These are phyloP conservation scores for Eugnorisma glareosa DNA, from an alignment of 2,888 invertebrate species.

Conservation along the genomic window DNA sequence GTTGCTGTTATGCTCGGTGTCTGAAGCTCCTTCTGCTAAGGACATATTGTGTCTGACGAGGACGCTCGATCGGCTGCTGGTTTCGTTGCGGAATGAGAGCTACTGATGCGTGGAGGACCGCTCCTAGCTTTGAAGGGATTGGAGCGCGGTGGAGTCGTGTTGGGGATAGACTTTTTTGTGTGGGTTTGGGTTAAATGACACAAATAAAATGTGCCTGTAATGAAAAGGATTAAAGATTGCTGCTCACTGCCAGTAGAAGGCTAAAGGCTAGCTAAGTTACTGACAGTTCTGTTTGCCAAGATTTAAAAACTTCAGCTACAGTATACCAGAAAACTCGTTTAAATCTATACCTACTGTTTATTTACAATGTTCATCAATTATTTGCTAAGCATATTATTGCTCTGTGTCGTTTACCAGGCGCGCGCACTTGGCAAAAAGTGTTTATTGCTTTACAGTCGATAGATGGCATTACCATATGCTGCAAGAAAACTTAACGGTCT, in stretches of 20 bases:
- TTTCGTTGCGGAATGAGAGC: conserved; percentile 81
- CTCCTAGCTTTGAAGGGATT: conserved; percentile 72
- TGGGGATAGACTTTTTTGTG: conserved; percentile 9
- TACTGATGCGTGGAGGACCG: conserved; percentile 81
- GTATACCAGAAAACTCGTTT: background rate
- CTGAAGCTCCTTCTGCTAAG: conserved; percentile 87
- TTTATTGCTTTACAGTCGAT: background rate
- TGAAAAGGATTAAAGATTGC: background rate
- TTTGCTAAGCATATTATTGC: conserved; percentile 14
- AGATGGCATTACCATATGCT: conserved; percentile 8
- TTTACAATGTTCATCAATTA: background rate
- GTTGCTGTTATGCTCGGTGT: conserved; percentile 78
- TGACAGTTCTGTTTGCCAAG: background rate
- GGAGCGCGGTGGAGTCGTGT: conserved; percentile 71
- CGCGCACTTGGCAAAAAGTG: background rate
- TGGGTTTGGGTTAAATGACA: background rate
- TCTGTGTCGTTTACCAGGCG: conserved; percentile 8
- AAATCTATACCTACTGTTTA: background rate
- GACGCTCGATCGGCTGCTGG: conserved; percentile 74
- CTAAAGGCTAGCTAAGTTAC: background rate
- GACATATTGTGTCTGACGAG: conserved; percentile 86
- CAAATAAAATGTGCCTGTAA: background rate
- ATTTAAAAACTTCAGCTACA: background rate
- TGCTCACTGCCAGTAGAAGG: background rate
- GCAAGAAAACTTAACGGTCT: background rate